Conservation (phyloP, 2,888 invertebrate genomes). For the Rhopalosiphum nymphaeae region DNA sequence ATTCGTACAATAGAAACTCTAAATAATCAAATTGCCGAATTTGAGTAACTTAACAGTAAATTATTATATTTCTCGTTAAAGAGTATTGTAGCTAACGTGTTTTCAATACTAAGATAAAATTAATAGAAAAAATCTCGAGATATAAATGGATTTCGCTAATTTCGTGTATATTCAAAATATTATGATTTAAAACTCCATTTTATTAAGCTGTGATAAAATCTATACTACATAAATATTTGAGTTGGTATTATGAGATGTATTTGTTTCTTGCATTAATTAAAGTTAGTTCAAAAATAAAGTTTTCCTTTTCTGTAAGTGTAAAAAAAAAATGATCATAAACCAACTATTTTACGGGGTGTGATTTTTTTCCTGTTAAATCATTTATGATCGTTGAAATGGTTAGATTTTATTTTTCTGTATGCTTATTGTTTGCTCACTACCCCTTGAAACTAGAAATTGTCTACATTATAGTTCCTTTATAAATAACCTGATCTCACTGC, state of each 20-base stretch:
- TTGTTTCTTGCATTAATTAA: not conserved
- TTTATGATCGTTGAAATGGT: not conserved
- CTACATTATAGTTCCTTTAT: not conserved
- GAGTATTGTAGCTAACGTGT: not conserved
- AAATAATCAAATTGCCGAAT: not conserved
- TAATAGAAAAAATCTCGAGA: not conserved
- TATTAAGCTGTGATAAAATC: not conserved
- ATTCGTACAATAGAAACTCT: not conserved
- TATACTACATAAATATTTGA: not conserved
- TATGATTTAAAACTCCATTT: not conserved
- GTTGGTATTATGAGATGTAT: not conserved
- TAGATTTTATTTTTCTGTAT: not conserved
- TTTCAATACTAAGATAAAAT: not conserved
- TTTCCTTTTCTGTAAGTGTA: not conserved
- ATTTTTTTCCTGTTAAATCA: not conserved
- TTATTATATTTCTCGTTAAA: not conserved
- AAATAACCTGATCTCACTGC: not conserved
- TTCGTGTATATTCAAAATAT: not conserved
- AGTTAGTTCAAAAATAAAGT: not conserved
- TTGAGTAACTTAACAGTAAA: not conserved
- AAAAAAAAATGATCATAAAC: not conserved
- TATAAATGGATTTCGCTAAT: not conserved
- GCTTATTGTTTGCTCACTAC: not conserved
- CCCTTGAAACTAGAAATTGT: not conserved
- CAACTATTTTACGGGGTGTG: not conserved